Base-by-base conservation (phyloP, 2,888 invertebrate species). In the Meandrusa payeni region DNA sequence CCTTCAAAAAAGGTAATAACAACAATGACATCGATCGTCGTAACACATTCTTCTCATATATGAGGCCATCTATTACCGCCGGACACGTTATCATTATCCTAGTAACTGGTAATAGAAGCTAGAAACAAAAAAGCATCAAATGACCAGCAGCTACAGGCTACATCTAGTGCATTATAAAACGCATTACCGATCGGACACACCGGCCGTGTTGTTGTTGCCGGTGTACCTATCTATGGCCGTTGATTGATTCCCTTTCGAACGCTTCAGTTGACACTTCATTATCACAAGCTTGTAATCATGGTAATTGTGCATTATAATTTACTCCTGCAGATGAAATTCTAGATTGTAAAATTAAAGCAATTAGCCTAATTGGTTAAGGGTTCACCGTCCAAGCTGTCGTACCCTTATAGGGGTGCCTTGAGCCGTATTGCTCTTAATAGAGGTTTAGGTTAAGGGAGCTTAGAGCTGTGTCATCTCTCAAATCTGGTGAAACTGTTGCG, bases 161-260 rank as follows among this genome's bases (percentile, higher is more conserved):
- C 9, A 5, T n/a, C 23, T 29, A 26, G 36, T 42, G 19, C 29
- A 24, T 42, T 41, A 34, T 28, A 44, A 33, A 47, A 41, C 13
- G 12, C 37, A 48, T 48, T 48, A 45, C 34, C 38, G 34, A 45
- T 48, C 37, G 12, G 45, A 27, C 36, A 27, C 41, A 45, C 29
- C 34, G 26, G 11, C 20, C 23, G 19, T 28, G 27, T 51, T 2
- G n/a, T n/a, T n/a, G n/a, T n/a, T n/a, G n/a, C n/a, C n/a, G n/a
- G n/a, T 32, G 1, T 17, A 7, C 26, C 24, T 3, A 23, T 19
- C 32, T 2, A 1, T 6, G n/a, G n/a, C 11, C 13, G 15, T 24
- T 37, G 38, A 38, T 44, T 44, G 27, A 44, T 43, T 38, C 43
- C 15, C 22, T 19, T 43, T 11, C 37, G 6, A 29, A 37, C 28